These are phyloP conservation scores for Nematolebias whitei DNA, from an alignment of 2,113 vertebrate genomes.

Conservation along the genomic window DNA sequence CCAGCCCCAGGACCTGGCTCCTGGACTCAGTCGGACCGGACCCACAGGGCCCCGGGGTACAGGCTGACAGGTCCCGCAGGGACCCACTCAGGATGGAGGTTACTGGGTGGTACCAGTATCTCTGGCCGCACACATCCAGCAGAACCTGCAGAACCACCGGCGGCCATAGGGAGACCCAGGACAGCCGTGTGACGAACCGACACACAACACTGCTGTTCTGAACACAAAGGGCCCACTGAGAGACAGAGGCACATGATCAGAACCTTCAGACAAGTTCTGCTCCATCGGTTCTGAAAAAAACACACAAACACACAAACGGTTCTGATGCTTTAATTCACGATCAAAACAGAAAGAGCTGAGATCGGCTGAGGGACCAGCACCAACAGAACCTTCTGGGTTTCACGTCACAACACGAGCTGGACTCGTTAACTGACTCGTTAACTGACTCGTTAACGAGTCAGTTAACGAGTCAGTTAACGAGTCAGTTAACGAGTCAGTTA, in stretches of 20 bases:
- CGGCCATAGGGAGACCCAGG: conserved; percentile 64
- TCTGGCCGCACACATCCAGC: not conserved
- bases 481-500: too few species aligned
- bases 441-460: not conserved
- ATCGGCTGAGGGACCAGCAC: not conserved
- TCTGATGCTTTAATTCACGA: not conserved
- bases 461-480: too few species aligned
- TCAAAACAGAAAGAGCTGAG: not conserved
- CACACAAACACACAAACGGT: not conserved
- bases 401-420: too few species aligned
- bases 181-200: conserved; percentile 66
- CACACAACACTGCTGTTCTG: conserved; percentile 63
- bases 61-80: too few species aligned
- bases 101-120: not conserved
- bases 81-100: conserved; percentile 27
- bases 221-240: conserved; percentile 71
- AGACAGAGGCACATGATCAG: not conserved
- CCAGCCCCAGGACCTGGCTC: too few species aligned
- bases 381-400: too few species aligned
- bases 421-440: not conserved
- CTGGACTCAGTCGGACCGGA: too few species aligned
- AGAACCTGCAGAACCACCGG: conserved; percentile 44
- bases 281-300: not conserved
- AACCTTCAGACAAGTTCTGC: not conserved
- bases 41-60: too few species aligned